Evolutionary conservation across 2,113 vertebrate species (phyloP), one percentile per base, ranked within the genome.

Genomic region (Pimephales promelas): DNA sequence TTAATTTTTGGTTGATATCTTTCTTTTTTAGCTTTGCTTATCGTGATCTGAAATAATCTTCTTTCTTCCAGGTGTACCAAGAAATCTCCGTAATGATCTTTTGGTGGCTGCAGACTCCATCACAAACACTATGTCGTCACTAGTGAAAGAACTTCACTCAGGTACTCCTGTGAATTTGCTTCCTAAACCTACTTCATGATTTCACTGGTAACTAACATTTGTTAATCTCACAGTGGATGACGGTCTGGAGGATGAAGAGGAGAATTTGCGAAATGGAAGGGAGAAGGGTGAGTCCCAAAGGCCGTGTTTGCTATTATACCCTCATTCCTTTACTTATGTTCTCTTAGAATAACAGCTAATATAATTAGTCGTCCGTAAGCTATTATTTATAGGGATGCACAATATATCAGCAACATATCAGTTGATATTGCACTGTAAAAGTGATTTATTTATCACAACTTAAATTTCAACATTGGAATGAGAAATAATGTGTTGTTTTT

Each of bases 121-220:
- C 91, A 99, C 97, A 89, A 97, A 97, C 93, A 98, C 97, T 84
- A 95, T 98, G 97, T 98, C 96, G 0, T 99, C 97, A 0, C 93
- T 98, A 93, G 97, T 99, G 90, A 98, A 98, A 92, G 97, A 99
- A 88, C 97, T 99, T 0, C 97, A 98, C 84, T 98, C 97, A 81
- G 97, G 97, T 99, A 86, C 26, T 83, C 52, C 11, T 56, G 10
- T 71, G 43, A 45, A 10, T n/a, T 2, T 70, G 1, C 20, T 36
- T 59, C 49, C 14, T 56, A 45, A 8, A 74, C 40, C 9, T 43
- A 40, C 62, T 28, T 8, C 28, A 28, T 43, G 59, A 54, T 84
- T 64, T 81, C 40, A 47, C 22, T 4, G 16, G 26, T 56, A 16
- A 31, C 61, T 70, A 75, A 31, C 45, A 26, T 76, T 13, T 76